Percentiles rank a stretch among this genome's conserved stretches.
Conservation (phyloP, 2,888 invertebrate genomes). For the Gerris lacustris region DNA sequence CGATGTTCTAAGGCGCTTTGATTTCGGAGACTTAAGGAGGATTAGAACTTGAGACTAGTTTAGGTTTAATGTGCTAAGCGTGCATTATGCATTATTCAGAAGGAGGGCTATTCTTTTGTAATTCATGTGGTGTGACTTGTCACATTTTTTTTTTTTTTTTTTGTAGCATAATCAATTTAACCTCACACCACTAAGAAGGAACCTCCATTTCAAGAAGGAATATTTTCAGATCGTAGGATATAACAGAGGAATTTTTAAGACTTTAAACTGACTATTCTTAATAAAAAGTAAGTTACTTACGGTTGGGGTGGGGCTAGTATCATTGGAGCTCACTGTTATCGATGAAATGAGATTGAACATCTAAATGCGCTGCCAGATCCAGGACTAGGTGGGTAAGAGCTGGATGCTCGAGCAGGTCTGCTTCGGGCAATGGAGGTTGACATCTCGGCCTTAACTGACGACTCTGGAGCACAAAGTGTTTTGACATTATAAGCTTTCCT, state of each 20-base stretch:
- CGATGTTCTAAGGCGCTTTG: no score
- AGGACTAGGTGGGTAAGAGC: slow-evolving; percentile 64
- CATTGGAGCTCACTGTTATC: slow-evolving; percentile 51
- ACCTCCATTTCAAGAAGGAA: no score
- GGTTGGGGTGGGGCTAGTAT: slow-evolving; percentile 44
- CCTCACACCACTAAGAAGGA: no score
- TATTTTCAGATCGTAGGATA: no score
- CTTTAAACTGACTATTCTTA: neutral
- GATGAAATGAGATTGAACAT: slow-evolving; percentile 61
- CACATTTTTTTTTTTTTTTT: no score
- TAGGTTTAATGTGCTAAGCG: no score
- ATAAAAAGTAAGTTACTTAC: neutral
- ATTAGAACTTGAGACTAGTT: no score
- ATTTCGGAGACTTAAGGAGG: no score
- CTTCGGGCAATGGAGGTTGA: slow-evolving; percentile 74
- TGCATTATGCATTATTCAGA: no score
- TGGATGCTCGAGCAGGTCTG: slow-evolving; percentile 74
- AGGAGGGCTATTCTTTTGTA: no score
- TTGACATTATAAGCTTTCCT: neutral
- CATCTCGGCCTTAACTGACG: slow-evolving; percentile 76
- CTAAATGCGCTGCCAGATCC: slow-evolving; percentile 70
- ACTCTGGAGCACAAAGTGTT: slow-evolving; percentile 46
- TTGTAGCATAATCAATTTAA: no score
- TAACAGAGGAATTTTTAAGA: neutral
- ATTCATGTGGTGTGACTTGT: no score